Base-by-base conservation (phyloP, 2,113 vertebrate species). In the Nyctibius bracteatus region DNA sequence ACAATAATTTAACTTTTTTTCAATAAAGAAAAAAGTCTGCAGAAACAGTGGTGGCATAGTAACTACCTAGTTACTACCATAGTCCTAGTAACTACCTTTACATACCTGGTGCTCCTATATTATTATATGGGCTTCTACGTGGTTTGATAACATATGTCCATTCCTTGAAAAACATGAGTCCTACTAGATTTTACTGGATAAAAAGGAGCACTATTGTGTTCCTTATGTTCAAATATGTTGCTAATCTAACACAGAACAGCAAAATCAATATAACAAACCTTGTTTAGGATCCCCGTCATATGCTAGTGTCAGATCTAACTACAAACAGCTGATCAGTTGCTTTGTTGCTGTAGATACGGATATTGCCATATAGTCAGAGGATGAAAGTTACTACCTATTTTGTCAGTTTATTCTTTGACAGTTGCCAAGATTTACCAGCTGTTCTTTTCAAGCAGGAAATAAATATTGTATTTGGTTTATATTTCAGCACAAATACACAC, bases 401-500 rank as follows among this genome's bases (percentile, higher is more conserved):
- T 68, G 89, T 67, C 57, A 81, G 28, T 79, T 94, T 74, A 67
- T 67, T 85, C 73, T 65, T 66, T 58, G 33, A 66, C 57, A 75
- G 47, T 55, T 90, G 82, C 82, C 71, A 92, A 95, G 62, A 83
- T 52, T 75, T 75, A 86, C 86, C 93, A 95, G 85, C 71, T 94
- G 66, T 83, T 90, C 86, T 73, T 80, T 86, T 83, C 80, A 88
- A 81, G 80, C 35, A 83, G 12, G 14, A 84, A 78, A 39, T 79
- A 91, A 87, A 79, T 85, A 71, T 17, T 33, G 10, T 57, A 55
- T 67, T 79, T 68, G 5, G 19, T 59, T 84, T 18, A 1, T 33
- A 85, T 55, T 91, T 90, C 54, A 91, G 73, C 49, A 81, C 37
- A 91, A 86, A 71, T 35, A 66, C 5, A 49, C 31, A 46, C 15